phyloP scores from a whole-genome alignment of 2,888 invertebrate species.

The Sabatieria punctata region DNA sequence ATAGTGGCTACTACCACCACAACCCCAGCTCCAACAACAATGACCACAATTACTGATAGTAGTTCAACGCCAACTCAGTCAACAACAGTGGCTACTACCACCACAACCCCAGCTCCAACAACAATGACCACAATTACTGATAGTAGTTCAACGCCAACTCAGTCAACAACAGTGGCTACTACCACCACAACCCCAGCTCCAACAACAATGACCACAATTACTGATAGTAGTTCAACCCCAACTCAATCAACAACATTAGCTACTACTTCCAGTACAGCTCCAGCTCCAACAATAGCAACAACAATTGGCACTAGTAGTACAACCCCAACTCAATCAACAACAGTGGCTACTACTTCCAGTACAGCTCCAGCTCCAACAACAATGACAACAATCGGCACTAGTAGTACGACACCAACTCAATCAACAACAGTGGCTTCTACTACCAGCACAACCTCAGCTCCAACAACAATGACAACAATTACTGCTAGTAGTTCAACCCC shows the following conservation, averaged over 20 bases:
- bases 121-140: neutral
- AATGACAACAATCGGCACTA: neutral
- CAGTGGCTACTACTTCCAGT: neutral
- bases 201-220: no score
- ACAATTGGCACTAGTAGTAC: neutral
- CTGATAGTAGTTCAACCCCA: no score
- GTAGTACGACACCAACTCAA: neutral
- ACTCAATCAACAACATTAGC: no score
- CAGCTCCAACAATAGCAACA: neutral
- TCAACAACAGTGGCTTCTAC: neutral
- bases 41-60: no score
- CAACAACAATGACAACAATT: neutral
- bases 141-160: no score
- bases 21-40: no score
- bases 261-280: neutral
- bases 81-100: no score
- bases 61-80: neutral
- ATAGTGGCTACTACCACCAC: no score
- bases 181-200: no score
- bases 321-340: neutral
- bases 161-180: no score
- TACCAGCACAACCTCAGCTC: neutral
- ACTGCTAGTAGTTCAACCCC: neutral
- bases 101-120: neutral
- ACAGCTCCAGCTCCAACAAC: neutral